Evolutionary conservation across 1,140 invertebrate genomes (phyloP), one percentile per base, ranked within the genome.

Genomic region (Geopemphigus sp.): DNA sequence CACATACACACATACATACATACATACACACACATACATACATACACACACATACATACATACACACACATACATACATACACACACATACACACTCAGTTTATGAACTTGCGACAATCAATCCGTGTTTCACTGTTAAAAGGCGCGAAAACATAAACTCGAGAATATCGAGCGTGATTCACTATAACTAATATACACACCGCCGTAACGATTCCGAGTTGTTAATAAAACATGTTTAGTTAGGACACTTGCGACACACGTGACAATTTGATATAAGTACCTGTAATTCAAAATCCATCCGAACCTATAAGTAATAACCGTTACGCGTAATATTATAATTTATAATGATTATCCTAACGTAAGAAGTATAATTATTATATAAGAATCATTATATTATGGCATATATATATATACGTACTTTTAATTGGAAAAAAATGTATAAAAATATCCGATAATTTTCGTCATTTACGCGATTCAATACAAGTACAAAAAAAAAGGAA

Each of bases 101-200:
- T 47, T 68, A 68, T 68, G 64, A 68, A 39, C 45, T 68, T 24
- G 22, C 47, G 66, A 68, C 39, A 68, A 68, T 68, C 66, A 68
- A 47, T 29, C 12, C 45, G 22, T 68, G 5, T 68, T 14, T 26
- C 39, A 68, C n/a, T 11, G 14, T 68, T n/a, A 68, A 39, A 50
- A 6, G n/a, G 15, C 39, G 11, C 45, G 12, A 68, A 68, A 68
- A 26, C 22, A 50, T 66, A 19, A n/a, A 64, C 61, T 64, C 17
- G 24, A 68, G n/a, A 50, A 11, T 68, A 39, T 39, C 8, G 8
- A 3, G 32, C 8, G 8, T 39, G 32, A 39, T 4, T 8, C 3
- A 39, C 32, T 39, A 39, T 8, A 8, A 39, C 3, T 39, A 39
- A 4, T 39, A 39, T 39, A 8, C 32, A 3, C 32, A 39, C 32